These are phyloP conservation scores for Hirundichthys speculiger DNA, from an alignment of 2,113 vertebrate genomes.

Conservation along the genomic window DNA sequence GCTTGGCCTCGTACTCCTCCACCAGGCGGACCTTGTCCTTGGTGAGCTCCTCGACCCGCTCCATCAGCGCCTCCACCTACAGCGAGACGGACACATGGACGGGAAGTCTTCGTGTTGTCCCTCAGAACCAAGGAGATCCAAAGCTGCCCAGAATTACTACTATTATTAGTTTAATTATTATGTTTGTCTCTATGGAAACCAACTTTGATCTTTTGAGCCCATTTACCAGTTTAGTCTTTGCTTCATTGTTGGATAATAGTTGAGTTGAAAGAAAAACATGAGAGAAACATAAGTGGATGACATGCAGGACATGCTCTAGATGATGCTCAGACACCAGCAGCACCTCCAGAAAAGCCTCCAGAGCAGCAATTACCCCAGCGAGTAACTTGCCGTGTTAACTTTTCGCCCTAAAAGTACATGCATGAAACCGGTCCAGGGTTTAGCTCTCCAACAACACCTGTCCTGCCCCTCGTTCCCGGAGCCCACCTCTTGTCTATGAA, in stretches of 20 bases:
- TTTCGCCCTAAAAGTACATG: not conserved
- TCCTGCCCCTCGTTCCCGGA: conserved; percentile 54
- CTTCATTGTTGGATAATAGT: conserved; percentile 11
- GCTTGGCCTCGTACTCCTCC: conserved; percentile 93
- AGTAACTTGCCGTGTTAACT: conserved; percentile 30
- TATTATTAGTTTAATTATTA: no score
- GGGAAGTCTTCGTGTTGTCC: not conserved
- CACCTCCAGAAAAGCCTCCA: conserved; percentile 7
- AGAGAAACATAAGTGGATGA: conserved; percentile 64
- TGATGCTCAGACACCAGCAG: conserved; percentile 17
- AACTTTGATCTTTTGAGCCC: no score
- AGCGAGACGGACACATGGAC: not conserved
- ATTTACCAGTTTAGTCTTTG: no score
- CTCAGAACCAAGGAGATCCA: not conserved
- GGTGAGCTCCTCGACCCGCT: conserved; percentile 86
- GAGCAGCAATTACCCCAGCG: conserved; percentile 34
- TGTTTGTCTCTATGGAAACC: no score
- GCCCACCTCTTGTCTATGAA: conserved; percentile 85
- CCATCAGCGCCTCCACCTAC: conserved; percentile 86
- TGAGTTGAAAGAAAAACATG: conserved; percentile 56
- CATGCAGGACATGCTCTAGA: conserved; percentile 50
- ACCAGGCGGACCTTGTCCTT: conserved; percentile 88
- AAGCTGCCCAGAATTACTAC: not conserved
- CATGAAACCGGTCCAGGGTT: not conserved
- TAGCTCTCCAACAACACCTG: conserved; percentile 9